phyloP scores from a whole-genome alignment of 2,797 vertebrate species.

The Paguma larvata region DNA sequence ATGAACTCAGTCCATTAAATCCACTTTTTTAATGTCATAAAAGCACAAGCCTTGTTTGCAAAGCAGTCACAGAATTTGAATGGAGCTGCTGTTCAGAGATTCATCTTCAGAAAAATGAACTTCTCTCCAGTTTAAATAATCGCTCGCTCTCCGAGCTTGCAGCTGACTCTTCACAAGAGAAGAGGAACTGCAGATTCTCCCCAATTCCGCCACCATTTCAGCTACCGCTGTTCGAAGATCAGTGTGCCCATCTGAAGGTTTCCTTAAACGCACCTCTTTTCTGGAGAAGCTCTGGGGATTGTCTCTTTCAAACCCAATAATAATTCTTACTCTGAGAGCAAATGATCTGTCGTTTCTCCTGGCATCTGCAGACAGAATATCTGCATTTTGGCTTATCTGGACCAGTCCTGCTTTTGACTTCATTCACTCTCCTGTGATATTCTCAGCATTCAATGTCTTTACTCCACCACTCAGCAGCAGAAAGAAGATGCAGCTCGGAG shows the following conservation, averaged over 20 bases:
- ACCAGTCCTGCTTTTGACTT: not conserved
- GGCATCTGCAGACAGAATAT: not conserved
- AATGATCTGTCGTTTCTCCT: not conserved
- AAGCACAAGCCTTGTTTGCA: conserved; percentile 62
- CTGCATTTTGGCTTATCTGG: not conserved
- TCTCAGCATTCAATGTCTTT: not conserved
- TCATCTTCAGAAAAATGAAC: conserved; percentile 66
- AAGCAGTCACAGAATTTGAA: conserved; percentile 59
- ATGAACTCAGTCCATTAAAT: conserved; percentile 80
- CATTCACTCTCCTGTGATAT: not conserved
- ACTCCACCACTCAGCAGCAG: not conserved
- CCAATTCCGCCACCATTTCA: not conserved
- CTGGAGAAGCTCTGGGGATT: not conserved
- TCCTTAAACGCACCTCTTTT: not conserved
- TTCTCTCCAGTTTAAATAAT: conserved; percentile 59
- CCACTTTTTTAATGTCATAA: conserved; percentile 54
- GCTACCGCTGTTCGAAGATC: not conserved
- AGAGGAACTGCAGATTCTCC: not conserved
- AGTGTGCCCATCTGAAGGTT: not conserved
- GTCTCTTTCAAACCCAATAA: not conserved
- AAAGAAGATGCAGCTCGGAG: not conserved
- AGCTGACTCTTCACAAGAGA: not conserved
- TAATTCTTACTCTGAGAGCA: not conserved
- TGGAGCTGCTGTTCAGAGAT: conserved; percentile 62
- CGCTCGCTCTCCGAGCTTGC: not conserved